Evolutionary conservation across 2,113 vertebrate genomes (phyloP).

Genomic region (Microtus pennsylvanicus): DNA sequence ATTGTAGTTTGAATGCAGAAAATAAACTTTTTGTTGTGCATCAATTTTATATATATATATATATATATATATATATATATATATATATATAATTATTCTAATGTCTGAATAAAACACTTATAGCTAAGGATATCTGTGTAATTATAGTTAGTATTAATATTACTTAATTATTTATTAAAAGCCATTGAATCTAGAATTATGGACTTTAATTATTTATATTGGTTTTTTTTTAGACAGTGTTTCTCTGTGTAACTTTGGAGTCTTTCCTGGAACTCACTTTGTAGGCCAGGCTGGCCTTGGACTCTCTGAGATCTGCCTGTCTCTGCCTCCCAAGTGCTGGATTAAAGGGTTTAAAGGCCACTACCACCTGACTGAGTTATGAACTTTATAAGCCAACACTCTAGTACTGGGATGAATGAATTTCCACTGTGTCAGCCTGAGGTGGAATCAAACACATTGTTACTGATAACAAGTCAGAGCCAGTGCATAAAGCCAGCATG

Average conservation of each 20-base stretch:
- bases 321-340: too few species aligned
- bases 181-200: neutral
- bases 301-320: too few species aligned
- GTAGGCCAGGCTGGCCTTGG: too few species aligned
- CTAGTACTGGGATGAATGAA: neutral
- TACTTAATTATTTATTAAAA: neutral
- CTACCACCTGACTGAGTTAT: neutral
- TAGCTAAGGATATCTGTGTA: neutral
- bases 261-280: too few species aligned
- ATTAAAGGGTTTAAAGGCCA: too few species aligned
- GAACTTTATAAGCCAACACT: neutral
- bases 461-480: neutral
- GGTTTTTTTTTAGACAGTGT: too few species aligned
- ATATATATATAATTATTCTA: neutral
- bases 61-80: neutral
- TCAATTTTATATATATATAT: neutral
- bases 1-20: neutral
- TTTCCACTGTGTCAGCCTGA: neutral
- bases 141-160: neutral
- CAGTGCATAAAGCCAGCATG: neutral
- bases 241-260: too few species aligned
- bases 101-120: neutral
- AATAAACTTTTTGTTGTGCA: neutral
- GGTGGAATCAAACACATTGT: neutral
- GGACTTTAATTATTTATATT: too few species aligned